These are phyloP conservation scores for Apodemia hepburni DNA, from an alignment of 2,888 invertebrate genomes.

Conservation along the genomic window DNA sequence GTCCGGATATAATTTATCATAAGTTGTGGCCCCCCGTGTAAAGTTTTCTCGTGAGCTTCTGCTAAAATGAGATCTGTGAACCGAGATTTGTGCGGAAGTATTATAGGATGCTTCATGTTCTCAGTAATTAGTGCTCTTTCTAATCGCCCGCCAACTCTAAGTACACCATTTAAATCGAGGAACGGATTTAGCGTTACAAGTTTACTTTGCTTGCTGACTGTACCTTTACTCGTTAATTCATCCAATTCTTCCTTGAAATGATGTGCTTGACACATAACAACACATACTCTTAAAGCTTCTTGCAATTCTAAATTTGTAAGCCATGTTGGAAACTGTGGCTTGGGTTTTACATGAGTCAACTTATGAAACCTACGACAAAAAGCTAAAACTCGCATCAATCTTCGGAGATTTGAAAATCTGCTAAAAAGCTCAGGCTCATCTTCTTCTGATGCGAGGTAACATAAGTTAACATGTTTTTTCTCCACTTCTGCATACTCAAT, in stretches of 20 bases:
- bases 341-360: slow-evolving; percentile 9
- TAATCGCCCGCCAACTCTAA: slow-evolving; percentile 22
- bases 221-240: not conserved
- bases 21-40: slow-evolving; percentile 34
- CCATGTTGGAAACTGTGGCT: not conserved
- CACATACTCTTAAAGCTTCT: slow-evolving; percentile 5
- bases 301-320: slow-evolving; percentile 3
- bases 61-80: slow-evolving; percentile 25
- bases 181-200: slow-evolving; percentile 16
- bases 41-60: slow-evolving; percentile 32
- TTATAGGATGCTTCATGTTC: slow-evolving; percentile 21
- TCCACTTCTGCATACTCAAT: not conserved
- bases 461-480: not conserved
- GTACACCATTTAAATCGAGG: slow-evolving; percentile 16
- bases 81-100: slow-evolving; percentile 15
- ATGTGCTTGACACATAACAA: not conserved
- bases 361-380: slow-evolving; percentile 25
- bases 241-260: slow-evolving; percentile 10
- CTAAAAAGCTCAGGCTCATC: slow-evolving; percentile 18
- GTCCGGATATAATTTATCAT: slow-evolving; percentile 28
- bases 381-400: slow-evolving; percentile 26
- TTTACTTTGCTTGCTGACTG: slow-evolving; percentile 8
- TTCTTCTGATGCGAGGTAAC: not conserved
- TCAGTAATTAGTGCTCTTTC: slow-evolving; percentile 11
- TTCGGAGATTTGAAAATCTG: slow-evolving; percentile 23